phyloP scores from a whole-genome alignment of 2,113 vertebrate species.

The Myocastor coypus region DNA sequence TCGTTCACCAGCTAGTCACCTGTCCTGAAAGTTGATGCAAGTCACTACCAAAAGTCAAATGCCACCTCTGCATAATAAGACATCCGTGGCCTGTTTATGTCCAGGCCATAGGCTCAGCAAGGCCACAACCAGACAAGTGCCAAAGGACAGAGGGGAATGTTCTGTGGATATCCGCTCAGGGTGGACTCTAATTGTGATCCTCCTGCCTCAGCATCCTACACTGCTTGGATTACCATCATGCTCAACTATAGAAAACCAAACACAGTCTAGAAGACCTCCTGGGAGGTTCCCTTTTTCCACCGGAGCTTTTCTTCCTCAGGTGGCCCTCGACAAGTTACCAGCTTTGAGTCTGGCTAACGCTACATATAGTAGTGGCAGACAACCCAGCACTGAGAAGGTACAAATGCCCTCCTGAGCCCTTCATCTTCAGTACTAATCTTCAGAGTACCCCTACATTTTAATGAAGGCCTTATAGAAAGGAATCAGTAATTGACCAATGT shows the following conservation, averaged over 20 bases:
- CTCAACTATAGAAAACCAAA: conserved; percentile 18
- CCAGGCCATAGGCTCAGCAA: conserved; percentile 79
- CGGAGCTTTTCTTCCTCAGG: not conserved
- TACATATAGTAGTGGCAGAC: accelerated
- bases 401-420: not conserved
- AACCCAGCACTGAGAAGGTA: not conserved
- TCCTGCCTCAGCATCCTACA: not conserved
- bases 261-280: not conserved
- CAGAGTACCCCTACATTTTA: not conserved
- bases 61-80: conserved; percentile 73
- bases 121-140: conserved; percentile 61
- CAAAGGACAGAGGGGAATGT: conserved; percentile 41
- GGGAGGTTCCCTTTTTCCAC: conserved; percentile 36
- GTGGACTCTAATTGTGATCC: not conserved
- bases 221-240: not conserved
- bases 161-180: not conserved
- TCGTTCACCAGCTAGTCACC: conserved; percentile 81
- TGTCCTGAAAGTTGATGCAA: conserved; percentile 84
- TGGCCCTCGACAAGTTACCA: not conserved
- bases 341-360: not conserved
- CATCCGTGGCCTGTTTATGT: conserved; percentile 77
- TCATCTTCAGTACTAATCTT: not conserved
- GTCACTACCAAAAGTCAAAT: conserved; percentile 86
- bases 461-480: not conserved
- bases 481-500: not conserved